Conservation (phyloP, 2,797 vertebrate species). For the Corythornis leucogaster region DNA sequence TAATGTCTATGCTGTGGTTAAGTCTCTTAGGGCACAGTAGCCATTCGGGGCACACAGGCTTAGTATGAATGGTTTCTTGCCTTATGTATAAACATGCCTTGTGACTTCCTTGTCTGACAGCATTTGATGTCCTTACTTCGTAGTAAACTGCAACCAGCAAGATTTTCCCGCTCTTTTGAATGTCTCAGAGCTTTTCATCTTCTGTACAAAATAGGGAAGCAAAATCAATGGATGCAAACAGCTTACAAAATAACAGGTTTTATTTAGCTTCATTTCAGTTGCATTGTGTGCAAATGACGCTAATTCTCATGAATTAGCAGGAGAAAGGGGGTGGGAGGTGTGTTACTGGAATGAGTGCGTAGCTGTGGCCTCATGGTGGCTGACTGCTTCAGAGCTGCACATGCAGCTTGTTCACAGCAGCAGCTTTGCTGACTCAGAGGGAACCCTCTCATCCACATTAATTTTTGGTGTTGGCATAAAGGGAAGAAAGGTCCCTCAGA, state of each 20-base stretch:
- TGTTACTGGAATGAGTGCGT: neutral
- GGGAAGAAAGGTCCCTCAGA: neutral
- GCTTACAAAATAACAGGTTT: neutral
- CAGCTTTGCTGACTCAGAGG: constrained; percentile 44
- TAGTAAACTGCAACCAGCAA: neutral
- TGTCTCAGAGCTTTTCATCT: neutral
- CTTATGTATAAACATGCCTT: neutral
- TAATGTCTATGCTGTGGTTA: neutral
- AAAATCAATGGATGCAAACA: neutral
- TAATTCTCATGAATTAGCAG: constrained; percentile 1
- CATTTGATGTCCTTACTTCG: neutral
- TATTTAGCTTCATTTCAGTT: neutral
- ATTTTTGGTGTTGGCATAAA: neutral
- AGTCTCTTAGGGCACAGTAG: neutral
- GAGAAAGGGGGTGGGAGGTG: constrained; percentile 27
- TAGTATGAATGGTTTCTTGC: neutral
- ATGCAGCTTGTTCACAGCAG: neutral
- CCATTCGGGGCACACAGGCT: neutral
- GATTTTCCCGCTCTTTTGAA: neutral
- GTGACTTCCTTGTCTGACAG: neutral
- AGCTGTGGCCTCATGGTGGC: neutral
- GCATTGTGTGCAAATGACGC: neutral
- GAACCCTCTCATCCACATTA: constrained; percentile 5
- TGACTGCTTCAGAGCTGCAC: neutral
- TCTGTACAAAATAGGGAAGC: neutral